These are phyloP conservation scores for Dendroctonus ponderosae DNA, from an alignment of 1,140 invertebrate species.

Conservation along the genomic window DNA sequence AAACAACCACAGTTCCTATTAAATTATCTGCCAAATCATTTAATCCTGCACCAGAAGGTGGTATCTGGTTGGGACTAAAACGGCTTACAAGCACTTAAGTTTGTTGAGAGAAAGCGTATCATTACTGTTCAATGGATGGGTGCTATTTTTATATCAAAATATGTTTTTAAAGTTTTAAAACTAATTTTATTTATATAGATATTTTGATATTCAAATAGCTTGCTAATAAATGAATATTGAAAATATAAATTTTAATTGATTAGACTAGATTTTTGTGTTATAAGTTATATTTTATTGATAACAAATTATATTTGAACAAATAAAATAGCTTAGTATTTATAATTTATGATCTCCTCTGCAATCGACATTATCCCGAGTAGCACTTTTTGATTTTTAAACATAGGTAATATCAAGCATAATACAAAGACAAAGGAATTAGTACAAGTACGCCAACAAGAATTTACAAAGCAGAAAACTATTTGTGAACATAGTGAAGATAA, in stretches of 20 bases:
- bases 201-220: neutral
- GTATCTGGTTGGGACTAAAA: slow-evolving; percentile 46
- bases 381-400: too few relatives aligned
- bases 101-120: neutral
- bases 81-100: neutral
- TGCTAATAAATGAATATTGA: neutral
- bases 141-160: slow-evolving; percentile 1
- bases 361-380: too few relatives aligned
- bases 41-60: slow-evolving; percentile 29
- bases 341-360: too few relatives aligned
- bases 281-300: too few relatives aligned
- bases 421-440: too few relatives aligned
- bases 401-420: too few relatives aligned
- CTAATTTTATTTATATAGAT: neutral
- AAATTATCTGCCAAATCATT: slow-evolving; percentile 31
- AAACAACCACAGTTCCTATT: slow-evolving; percentile 41
- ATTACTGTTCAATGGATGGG: neutral
- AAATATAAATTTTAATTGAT: neutral
- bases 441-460: too few relatives aligned
- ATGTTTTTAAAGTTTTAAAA: neutral
- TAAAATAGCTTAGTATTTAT: too few relatives aligned
- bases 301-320: too few relatives aligned
- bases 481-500: too few relatives aligned
- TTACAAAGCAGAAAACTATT: too few relatives aligned
- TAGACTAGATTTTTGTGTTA: neutral